Conservation (phyloP, 2,888 invertebrate genomes). For the Notocelia uddmanniana region DNA sequence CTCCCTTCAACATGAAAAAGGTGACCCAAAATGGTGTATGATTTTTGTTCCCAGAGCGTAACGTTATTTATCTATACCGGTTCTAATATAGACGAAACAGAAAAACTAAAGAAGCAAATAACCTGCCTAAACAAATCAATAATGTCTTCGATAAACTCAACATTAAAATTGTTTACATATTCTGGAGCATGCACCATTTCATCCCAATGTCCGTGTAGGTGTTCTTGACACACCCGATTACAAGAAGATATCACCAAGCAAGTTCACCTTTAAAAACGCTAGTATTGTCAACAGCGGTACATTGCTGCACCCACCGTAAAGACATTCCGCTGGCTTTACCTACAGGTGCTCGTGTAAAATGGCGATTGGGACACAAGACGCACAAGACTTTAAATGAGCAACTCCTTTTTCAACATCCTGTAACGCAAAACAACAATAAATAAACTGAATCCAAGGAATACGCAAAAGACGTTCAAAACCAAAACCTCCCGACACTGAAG, state of each 20-base stretch:
- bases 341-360: constrained; percentile 14
- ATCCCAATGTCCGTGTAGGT: constrained; percentile 13
- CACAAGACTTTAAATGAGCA: constrained; percentile 16
- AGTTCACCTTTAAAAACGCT: constrained; percentile 13
- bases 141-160: constrained; percentile 12
- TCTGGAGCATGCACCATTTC: constrained; percentile 15
- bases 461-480: constrained; percentile 9
- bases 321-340: constrained; percentile 11
- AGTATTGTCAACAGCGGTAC: constrained; percentile 5
- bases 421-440: constrained; percentile 9
- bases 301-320: constrained; percentile 10
- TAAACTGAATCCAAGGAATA: constrained; percentile 17
- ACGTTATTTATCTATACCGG: constrained; percentile 8
- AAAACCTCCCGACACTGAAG: constrained; percentile 3
- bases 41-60: constrained; percentile 1
- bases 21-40: not conserved
- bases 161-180: constrained; percentile 8
- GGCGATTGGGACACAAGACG: constrained; percentile 8
- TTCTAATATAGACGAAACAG: constrained; percentile 18
- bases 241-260: constrained; percentile 13
- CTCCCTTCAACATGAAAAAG: not conserved
- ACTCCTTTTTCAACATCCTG: constrained; percentile 14
- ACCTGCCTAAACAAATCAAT: constrained; percentile 18
- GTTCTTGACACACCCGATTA: constrained; percentile 15
- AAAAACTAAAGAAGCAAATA: constrained; percentile 7